These are phyloP conservation scores for Olivierus martensii DNA, from an alignment of 1,140 invertebrate species.

Conservation along the genomic window DNA sequence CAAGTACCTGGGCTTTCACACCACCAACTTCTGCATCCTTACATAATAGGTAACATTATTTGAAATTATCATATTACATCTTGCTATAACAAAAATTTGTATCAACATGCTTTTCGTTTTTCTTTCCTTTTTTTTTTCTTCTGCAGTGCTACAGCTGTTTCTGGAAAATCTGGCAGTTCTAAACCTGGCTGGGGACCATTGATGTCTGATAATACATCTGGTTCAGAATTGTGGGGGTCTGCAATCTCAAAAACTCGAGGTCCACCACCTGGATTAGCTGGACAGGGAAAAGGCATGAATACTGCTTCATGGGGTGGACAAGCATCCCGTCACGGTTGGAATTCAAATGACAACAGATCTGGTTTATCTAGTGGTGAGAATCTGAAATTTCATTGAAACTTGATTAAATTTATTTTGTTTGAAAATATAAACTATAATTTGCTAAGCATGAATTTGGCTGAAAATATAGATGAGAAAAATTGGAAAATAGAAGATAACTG, in stretches of 20 bases:
- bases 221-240: constrained; percentile 22
- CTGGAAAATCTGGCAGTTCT: too few species aligned
- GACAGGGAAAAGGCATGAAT: constrained; percentile 11
- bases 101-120: neutral
- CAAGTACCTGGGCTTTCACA: constrained; percentile 81
- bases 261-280: constrained; percentile 56
- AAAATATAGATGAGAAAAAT: too few species aligned
- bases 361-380: too few species aligned
- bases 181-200: neutral
- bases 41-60: constrained; percentile 10
- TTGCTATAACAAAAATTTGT: neutral
- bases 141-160: neutral
- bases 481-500: too few species aligned
- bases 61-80: neutral
- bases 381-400: too few species aligned
- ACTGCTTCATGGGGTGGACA: neutral
- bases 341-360: constrained; percentile 5
- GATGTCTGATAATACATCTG: neutral
- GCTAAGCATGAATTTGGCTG: too few species aligned
- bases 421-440: too few species aligned
- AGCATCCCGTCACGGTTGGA: neutral
- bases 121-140: neutral
- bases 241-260: constrained; percentile 41
- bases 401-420: too few species aligned
- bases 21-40: constrained; percentile 38